phyloP scores from a whole-genome alignment of 2,797 vertebrate species.

The Eremophila alpestris region DNA sequence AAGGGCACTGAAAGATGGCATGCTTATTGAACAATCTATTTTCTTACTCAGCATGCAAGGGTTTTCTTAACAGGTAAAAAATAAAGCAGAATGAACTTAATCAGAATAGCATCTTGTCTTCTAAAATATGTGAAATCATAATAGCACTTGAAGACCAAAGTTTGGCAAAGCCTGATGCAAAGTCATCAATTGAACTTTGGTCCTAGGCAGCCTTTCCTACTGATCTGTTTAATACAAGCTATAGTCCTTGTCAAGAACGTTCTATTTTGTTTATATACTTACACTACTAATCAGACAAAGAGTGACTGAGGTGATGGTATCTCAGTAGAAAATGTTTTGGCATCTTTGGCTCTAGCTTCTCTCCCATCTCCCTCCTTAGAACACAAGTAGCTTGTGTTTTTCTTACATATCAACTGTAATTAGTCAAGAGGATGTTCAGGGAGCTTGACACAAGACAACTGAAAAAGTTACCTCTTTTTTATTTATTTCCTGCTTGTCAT shows the following conservation, averaged over 20 bases:
- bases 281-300: slow-evolving; percentile 47
- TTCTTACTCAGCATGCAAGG: background rate
- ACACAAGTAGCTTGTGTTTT: slow-evolving; percentile 6
- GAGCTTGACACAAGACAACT: background rate
- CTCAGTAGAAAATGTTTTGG: slow-evolving; percentile 19
- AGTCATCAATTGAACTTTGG: slow-evolving; percentile 22
- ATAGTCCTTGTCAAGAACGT: slow-evolving; percentile 11
- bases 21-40: background rate
- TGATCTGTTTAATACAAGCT: slow-evolving; percentile 48
- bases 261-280: slow-evolving; percentile 37
- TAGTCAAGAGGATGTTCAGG: slow-evolving; percentile 25
- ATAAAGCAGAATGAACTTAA: slow-evolving; percentile 41
- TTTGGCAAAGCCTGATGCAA: slow-evolving; percentile 36
- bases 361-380: slow-evolving; percentile 15
- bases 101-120: background rate
- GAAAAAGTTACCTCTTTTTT: background rate
- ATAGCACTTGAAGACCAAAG: slow-evolving; percentile 6
- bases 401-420: slow-evolving; percentile 43
- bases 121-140: slow-evolving; percentile 50
- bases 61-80: slow-evolving; percentile 25
- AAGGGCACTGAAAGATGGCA: background rate
- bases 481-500: slow-evolving; percentile 25
- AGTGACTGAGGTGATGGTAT: background rate
- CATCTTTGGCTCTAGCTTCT: slow-evolving; percentile 39
- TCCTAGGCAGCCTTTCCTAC: slow-evolving; percentile 35